Conservation (phyloP, 2,797 vertebrate species). For the Micromesistius poutassou region DNA sequence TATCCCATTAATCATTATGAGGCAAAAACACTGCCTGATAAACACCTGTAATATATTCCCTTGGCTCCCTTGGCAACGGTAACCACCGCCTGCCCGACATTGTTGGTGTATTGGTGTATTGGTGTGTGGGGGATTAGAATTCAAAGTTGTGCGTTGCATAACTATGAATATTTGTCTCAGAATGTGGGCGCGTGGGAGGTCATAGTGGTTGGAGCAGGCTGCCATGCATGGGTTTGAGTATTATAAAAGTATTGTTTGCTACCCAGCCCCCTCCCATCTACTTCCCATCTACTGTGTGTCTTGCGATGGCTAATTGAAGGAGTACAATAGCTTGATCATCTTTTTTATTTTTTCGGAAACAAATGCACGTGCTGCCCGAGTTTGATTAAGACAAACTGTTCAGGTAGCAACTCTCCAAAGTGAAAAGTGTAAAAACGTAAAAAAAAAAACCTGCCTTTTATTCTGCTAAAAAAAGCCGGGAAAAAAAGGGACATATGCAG, state of each 20-base stretch:
- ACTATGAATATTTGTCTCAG: slow-evolving; percentile 33
- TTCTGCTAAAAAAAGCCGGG: not conserved
- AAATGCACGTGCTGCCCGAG: not conserved
- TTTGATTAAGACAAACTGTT: not conserved
- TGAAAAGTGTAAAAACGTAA: too few relatives aligned
- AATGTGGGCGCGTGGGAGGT: slow-evolving; percentile 19
- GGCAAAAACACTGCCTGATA: slow-evolving; percentile 44
- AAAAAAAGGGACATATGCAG: not conserved
- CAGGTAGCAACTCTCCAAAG: not conserved
- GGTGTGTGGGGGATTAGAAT: slow-evolving; percentile 3
- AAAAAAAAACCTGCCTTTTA: not conserved
- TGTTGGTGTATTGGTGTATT: slow-evolving; percentile 17
- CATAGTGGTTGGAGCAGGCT: not conserved
- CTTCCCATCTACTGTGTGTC: not conserved
- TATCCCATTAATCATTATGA: slow-evolving; percentile 22
- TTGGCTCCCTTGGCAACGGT: slow-evolving; percentile 27
- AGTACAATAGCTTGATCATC: not conserved
- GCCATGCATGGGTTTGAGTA: slow-evolving; percentile 9
- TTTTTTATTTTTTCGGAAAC: not conserved
- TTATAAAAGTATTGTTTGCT: slow-evolving; percentile 17
- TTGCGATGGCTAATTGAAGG: not conserved
- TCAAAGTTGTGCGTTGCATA: slow-evolving; percentile 9
- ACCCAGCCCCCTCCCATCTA: not conserved
- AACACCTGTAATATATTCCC: slow-evolving; percentile 50
- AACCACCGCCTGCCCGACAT: slow-evolving; percentile 27